Conservation (phyloP, 2,888 invertebrate species). For the Drosophila acutilabella region DNA sequence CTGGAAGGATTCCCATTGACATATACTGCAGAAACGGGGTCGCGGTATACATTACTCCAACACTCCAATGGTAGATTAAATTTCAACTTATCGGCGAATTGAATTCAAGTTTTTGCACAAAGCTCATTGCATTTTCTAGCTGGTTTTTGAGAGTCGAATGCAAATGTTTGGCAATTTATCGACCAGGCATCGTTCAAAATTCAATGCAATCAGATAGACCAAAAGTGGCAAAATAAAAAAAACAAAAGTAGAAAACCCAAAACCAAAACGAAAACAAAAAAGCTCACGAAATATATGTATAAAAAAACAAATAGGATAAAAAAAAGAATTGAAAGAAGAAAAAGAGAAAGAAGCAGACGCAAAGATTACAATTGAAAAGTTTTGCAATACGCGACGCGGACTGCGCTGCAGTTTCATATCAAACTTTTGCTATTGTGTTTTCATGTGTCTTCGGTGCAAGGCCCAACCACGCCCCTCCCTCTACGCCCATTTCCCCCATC, state of each 20-base stretch:
- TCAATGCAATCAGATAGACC: slow-evolving; percentile 70
- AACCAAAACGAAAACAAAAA: slow-evolving; percentile 11
- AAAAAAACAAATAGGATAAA: slow-evolving; percentile 23
- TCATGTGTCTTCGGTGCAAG: slow-evolving; percentile 71
- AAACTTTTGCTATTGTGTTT: slow-evolving; percentile 80
- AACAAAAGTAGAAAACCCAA: slow-evolving; percentile 3
- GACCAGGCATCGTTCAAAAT: slow-evolving; percentile 68
- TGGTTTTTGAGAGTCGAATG: slow-evolving; percentile 39
- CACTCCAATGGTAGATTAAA: neutral
- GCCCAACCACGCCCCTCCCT: neutral
- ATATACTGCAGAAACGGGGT: neutral
- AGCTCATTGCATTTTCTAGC: slow-evolving; percentile 19
- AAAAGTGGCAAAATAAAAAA: slow-evolving; percentile 42
- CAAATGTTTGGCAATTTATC: slow-evolving; percentile 72
- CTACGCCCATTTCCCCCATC: neutral
- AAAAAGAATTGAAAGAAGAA: slow-evolving; percentile 2
- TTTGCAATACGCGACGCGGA: slow-evolving; percentile 75
- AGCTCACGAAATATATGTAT: slow-evolving; percentile 2
- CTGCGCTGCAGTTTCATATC: slow-evolving; percentile 77
- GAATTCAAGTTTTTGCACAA: slow-evolving; percentile 19
- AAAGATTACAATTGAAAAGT: slow-evolving; percentile 75
- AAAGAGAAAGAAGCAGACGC: slow-evolving; percentile 27
- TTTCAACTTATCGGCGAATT: slow-evolving; percentile 1
- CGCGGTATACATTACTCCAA: neutral
- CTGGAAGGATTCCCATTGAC: neutral